Evolutionary conservation across 2,113 vertebrate species (phyloP).

Genomic region (Amphilophus citrinellus): DNA sequence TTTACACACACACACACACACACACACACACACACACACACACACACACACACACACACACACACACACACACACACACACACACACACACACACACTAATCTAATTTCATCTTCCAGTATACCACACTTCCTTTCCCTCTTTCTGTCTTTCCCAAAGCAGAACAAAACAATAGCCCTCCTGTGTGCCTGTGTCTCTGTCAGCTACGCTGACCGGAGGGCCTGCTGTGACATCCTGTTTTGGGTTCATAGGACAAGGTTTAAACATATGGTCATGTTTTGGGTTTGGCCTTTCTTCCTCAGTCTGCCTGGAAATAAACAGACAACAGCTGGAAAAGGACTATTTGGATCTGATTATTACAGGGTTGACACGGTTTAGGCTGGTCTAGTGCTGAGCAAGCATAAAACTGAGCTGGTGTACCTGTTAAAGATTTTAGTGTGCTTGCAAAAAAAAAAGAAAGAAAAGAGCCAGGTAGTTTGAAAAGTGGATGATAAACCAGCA

Average conservation of each 20-base stretch:
- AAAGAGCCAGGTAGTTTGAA: constrained; percentile 19
- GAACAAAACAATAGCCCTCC: constrained; percentile 68
- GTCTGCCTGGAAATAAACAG: constrained; percentile 63
- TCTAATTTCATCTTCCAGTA: constrained; percentile 8
- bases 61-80: background rate
- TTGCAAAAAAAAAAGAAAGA: background rate
- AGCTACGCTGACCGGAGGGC: constrained; percentile 59
- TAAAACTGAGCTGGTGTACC: constrained; percentile 13
- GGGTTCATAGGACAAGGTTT: constrained; percentile 72
- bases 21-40: too few relatives aligned
- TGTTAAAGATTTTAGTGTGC: constrained; percentile 32
- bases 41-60: too few relatives aligned
- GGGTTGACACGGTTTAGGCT: background rate
- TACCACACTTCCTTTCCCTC: constrained; percentile 30
- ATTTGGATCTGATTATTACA: constrained; percentile 44
- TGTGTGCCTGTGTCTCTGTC: constrained; percentile 57
- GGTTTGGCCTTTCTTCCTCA: constrained; percentile 45
- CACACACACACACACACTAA: background rate
- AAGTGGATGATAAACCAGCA: constrained; percentile 55
- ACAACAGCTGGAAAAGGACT: constrained; percentile 63
- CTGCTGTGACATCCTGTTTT: constrained; percentile 82
- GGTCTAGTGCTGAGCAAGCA: constrained; percentile 40
- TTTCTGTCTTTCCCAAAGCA: constrained; percentile 43
- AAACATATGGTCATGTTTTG: constrained; percentile 75
- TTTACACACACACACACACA: too few relatives aligned